phyloP scores from a whole-genome alignment of 1,140 invertebrate genomes.

The Stegodyphus mimosarum region DNA sequence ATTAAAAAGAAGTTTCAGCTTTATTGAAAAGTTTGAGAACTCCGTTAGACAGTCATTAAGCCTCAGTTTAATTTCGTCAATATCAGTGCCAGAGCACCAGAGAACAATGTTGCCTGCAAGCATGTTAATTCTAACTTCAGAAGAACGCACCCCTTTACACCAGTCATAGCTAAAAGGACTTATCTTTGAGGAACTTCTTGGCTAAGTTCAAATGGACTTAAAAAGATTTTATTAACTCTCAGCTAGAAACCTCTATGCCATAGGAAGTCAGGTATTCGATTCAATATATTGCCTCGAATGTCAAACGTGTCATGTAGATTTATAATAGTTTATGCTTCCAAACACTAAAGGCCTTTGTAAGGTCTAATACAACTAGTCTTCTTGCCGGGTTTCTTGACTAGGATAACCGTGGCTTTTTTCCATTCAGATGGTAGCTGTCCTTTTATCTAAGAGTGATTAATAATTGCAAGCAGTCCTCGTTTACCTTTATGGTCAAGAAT shows the following conservation, averaged over 20 bases:
- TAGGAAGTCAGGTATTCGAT: neutral
- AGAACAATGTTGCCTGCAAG: conserved; percentile 13
- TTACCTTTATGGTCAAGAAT: neutral
- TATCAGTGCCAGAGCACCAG: neutral
- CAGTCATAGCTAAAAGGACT: neutral
- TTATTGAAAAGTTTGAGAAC: neutral
- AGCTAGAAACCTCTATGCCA: neutral
- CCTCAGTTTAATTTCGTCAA: neutral
- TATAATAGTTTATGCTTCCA: conserved; percentile 4
- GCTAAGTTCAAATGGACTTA: neutral
- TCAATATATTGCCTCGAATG: neutral
- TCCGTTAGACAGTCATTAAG: neutral
- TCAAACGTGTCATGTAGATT: neutral
- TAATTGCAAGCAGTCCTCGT: neutral
- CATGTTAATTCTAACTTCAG: neutral
- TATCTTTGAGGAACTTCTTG: neutral
- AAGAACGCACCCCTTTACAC: neutral
- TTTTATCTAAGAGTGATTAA: neutral
- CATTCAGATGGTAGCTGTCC: neutral
- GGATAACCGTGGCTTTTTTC: neutral
- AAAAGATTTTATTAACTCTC: conserved; percentile 7
- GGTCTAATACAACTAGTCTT: neutral
- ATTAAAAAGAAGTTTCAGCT: conserved; percentile 19
- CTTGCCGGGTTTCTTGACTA: neutral
- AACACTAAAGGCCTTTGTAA: neutral